Conservation (phyloP, 1,140 invertebrate species). For the Sminthurides bifidus region DNA sequence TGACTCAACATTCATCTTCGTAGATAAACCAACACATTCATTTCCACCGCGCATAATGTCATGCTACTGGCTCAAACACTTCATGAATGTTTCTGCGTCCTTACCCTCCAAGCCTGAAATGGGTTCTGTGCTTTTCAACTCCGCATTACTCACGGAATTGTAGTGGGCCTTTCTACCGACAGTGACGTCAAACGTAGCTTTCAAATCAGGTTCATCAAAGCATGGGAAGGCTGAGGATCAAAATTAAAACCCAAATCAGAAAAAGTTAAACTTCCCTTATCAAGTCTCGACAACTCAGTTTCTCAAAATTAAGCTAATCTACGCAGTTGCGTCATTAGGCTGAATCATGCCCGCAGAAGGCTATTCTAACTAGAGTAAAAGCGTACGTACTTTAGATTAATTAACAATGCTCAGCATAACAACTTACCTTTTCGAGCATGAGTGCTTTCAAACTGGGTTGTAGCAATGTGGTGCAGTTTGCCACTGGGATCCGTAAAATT, state of each 20-base stretch:
- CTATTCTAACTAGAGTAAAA: neutral
- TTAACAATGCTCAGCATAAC: too few species aligned
- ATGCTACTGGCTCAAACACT: neutral
- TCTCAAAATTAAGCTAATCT: neutral
- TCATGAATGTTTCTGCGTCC: neutral
- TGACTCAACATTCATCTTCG: neutral
- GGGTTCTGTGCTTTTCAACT: neutral
- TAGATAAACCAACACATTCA: neutral
- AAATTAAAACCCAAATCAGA: neutral
- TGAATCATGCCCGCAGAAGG: neutral
- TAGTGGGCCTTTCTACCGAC: conserved; percentile 10
- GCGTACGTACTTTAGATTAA: too few species aligned
- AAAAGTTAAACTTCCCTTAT: neutral
- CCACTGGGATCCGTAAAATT: conserved; percentile 5
- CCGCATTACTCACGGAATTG: conserved; percentile 10
- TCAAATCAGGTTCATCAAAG: conserved; percentile 18
- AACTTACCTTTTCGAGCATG: conserved; percentile 1
- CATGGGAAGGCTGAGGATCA: conserved; percentile 9
- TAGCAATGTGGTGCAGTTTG: conserved; percentile 1
- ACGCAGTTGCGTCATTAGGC: neutral
- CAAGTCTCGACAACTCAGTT: neutral
- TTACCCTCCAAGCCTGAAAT: neutral
- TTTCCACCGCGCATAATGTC: neutral
- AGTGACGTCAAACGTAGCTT: conserved; percentile 10
- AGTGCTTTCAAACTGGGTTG: conserved; percentile 6